Percentiles rank a stretch among this genome's conserved stretches.
These are phyloP conservation scores for Otus sunia DNA, from an alignment of 2,113 vertebrate species.

Conservation along the genomic window DNA sequence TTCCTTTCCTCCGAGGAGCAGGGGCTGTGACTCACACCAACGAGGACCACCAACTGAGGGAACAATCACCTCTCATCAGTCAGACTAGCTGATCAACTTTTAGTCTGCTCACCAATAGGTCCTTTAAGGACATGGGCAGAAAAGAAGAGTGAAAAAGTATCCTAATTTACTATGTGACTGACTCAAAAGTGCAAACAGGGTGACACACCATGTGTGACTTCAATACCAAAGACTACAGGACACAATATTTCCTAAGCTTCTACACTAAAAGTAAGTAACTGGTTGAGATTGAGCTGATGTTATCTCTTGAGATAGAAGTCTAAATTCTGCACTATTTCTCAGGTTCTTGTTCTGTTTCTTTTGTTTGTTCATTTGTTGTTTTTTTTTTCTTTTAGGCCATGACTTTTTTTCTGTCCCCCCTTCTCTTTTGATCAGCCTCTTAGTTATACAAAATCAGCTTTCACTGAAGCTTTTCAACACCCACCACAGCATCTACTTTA, in stretches of 20 bases:
- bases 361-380: fast-evolving
- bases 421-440: background rate
- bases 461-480: background rate
- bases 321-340: background rate
- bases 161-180: background rate
- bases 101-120: background rate
- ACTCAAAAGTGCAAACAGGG: background rate
- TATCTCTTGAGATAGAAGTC: background rate
- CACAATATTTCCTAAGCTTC: background rate
- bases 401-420: background rate
- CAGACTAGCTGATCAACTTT: background rate
- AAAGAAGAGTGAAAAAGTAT: background rate
- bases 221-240: background rate
- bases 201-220: background rate
- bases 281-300: background rate
- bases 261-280: background rate
- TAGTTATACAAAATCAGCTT: background rate
- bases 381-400: background rate
- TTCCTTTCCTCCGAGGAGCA: background rate
- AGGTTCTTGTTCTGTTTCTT: background rate
- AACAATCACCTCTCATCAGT: background rate
- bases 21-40: fast-evolving
- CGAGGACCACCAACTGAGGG: background rate
- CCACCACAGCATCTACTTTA: background rate
- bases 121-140: background rate